Conservation (phyloP, 2,888 invertebrate genomes). For the Ametastegia equiseti region DNA sequence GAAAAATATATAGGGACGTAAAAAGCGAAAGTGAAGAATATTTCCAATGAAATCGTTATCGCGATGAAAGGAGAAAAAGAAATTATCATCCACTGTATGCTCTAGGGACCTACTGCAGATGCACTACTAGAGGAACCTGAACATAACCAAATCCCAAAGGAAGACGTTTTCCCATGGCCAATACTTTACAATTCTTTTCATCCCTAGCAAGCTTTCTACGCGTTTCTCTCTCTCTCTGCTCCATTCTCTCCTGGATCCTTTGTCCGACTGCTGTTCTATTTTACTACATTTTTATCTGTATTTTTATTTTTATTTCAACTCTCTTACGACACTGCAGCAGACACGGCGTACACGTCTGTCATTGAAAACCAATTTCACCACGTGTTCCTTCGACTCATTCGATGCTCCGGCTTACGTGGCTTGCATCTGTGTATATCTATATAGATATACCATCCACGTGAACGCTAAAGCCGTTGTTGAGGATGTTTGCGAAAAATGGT, state of each 20-base stretch:
- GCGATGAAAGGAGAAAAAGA: not conserved
- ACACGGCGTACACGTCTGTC: slow-evolving; percentile 42
- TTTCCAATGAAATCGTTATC: not conserved
- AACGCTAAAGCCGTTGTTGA: not conserved
- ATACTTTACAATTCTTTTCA: slow-evolving; percentile 49
- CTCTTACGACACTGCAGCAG: slow-evolving; percentile 4
- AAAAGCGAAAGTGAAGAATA: not conserved
- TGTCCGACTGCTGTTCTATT: slow-evolving; percentile 32
- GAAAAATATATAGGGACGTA: too few relatives aligned
- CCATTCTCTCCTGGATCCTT: not conserved
- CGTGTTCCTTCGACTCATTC: slow-evolving; percentile 49
- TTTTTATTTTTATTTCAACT: not conserved
- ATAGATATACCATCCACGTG: slow-evolving; percentile 9
- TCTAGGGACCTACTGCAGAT: not conserved
- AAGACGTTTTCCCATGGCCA: slow-evolving; percentile 34
- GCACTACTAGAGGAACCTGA: slow-evolving; percentile 20
- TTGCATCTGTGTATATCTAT: slow-evolving; percentile 11
- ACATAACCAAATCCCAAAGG: slow-evolving; percentile 41
- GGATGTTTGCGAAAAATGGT: slow-evolving; percentile 53
- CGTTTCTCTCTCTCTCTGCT: slow-evolving; percentile 21
- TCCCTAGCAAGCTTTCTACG: slow-evolving; percentile 14
- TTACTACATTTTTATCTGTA: not conserved
- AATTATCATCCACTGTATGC: slow-evolving; percentile 8
- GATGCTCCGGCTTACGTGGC: slow-evolving; percentile 19
- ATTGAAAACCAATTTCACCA: slow-evolving; percentile 62